phyloP scores from a whole-genome alignment of 2,797 vertebrate genomes.

The Alosa sapidissima region DNA sequence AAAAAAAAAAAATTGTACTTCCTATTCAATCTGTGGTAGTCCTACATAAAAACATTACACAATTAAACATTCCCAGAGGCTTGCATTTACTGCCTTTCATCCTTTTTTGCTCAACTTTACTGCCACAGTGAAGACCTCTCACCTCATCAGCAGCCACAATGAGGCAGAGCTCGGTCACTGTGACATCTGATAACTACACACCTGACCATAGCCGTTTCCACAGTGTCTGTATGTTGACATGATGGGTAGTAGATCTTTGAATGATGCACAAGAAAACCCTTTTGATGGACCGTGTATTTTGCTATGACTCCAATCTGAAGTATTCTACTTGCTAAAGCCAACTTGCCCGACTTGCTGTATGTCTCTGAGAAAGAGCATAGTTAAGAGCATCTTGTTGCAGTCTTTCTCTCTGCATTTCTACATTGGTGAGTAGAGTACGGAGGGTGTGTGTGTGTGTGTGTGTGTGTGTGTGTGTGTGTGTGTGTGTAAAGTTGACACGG shows the following conservation, averaged over 20 bases:
- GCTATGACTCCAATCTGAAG: not conserved
- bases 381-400: slow-evolving; percentile 11
- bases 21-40: not conserved
- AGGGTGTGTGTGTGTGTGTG: not conserved
- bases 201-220: not conserved
- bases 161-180: not conserved
- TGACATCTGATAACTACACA: not conserved
- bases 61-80: not conserved
- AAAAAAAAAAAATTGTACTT: not conserved
- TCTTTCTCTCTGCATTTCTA: not conserved
- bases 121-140: not conserved
- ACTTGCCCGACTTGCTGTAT: not conserved
- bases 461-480: slow-evolving; percentile 51
- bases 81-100: not conserved
- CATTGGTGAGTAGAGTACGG: not conserved
- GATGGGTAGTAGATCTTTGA: not conserved
- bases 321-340: not conserved
- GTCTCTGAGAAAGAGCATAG: not conserved
- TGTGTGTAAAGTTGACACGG: slow-evolving; percentile 17
- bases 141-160: not conserved
- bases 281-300: not conserved
- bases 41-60: not conserved
- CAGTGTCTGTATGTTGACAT: not conserved
- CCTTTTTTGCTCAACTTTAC: not conserved
- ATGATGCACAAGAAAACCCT: not conserved